Percentiles rank a stretch among this genome's conserved stretches.
Evolutionary conservation across 2,888 invertebrate species (phyloP).

Genomic region (Tillus elongatus): DNA sequence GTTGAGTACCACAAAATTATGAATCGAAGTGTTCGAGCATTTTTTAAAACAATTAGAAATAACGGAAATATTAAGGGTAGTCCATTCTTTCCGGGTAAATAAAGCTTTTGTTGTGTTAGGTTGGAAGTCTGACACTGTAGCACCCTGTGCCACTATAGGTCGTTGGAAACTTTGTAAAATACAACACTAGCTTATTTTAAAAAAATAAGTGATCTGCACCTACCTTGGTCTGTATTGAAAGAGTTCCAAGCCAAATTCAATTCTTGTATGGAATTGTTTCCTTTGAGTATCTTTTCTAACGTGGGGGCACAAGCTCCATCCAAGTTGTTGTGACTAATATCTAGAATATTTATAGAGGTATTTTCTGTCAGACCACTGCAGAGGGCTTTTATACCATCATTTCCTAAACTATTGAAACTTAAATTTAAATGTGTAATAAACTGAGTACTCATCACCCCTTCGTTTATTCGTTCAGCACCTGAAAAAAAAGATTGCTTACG

Average conservation of each 20-base stretch:
- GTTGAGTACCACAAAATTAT: no score
- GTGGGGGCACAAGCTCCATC: constrained; percentile 37
- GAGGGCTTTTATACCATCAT: constrained; percentile 38
- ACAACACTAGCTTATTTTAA: no score
- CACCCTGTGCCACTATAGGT: no score
- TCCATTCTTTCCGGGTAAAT: no score
- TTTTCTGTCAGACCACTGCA: constrained; percentile 34
- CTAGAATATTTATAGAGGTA: constrained; percentile 36
- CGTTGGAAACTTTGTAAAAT: no score
- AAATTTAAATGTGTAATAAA: constrained; percentile 38
- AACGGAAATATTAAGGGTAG: no score
- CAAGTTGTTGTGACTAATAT: constrained; percentile 46
- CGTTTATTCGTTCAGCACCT: constrained; percentile 36
- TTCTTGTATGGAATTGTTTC: constrained; percentile 40
- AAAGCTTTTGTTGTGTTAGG: no score
- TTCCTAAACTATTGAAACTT: constrained; percentile 41
- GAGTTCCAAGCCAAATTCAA: constrained; percentile 49
- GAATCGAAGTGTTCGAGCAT: no score
- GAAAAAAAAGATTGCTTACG: constrained; percentile 15
- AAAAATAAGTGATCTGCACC: no score
- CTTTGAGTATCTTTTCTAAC: constrained; percentile 37
- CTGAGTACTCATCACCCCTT: constrained; percentile 34
- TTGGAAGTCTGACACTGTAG: no score
- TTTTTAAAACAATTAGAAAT: no score
- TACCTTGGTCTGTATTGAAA: constrained; percentile 38